phyloP scores from a whole-genome alignment of 1,140 invertebrate species.

The Tetragnatha versicolor region DNA sequence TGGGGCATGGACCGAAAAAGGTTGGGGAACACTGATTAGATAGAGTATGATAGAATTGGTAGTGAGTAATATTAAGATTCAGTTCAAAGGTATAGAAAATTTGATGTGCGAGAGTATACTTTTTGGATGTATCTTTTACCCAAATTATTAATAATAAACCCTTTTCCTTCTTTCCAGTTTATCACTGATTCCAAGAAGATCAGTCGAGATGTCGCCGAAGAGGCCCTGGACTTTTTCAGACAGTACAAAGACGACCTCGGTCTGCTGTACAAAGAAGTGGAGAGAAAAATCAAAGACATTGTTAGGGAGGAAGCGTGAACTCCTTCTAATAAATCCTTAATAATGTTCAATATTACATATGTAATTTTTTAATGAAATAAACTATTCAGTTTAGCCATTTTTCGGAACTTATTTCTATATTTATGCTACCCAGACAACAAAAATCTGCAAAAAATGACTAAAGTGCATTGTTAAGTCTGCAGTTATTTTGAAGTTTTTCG shows the following conservation, averaged over 20 bases:
- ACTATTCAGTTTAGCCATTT: too few species aligned
- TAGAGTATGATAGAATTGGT: neutral
- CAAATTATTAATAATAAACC: neutral
- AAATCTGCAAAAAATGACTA: too few species aligned
- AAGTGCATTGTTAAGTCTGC: too few species aligned
- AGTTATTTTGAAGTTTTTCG: too few species aligned
- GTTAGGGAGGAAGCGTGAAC: neutral
- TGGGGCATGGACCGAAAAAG: too few species aligned
- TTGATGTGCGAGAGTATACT: neutral
- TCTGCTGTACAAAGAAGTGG: neutral
- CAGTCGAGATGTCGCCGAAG: conserved; percentile 11
- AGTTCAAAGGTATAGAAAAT: neutral
- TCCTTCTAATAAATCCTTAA: too few species aligned
- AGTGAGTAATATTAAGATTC: neutral
- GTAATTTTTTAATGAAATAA: too few species aligned
- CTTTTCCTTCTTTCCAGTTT: conserved; percentile 28
- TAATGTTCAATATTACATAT: too few species aligned
- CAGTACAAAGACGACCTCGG: conserved; percentile 29
- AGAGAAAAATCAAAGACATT: neutral
- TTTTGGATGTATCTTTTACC: neutral
- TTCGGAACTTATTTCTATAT: too few species aligned
- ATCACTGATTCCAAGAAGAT: neutral
- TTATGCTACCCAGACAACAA: too few species aligned
- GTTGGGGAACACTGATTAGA: too few species aligned
- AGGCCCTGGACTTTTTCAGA: conserved; percentile 34